Base-by-base conservation (phyloP, 92 coral and sea anemone species). In the Hydrozoanthus gracilis region DNA sequence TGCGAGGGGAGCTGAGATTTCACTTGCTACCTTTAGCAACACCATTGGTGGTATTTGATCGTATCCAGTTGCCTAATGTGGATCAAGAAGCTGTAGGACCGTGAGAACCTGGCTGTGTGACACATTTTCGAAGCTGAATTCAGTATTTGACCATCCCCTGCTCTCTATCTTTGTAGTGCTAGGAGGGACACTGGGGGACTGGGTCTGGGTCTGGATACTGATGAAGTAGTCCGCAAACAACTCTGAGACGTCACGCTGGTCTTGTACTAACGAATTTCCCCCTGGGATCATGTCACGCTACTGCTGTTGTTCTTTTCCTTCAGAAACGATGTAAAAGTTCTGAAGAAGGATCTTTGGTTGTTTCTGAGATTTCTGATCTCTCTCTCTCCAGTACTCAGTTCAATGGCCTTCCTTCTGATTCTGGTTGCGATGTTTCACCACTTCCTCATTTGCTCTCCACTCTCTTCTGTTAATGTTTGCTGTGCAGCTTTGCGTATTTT, bases 361-460 rank as follows among this genome's bases (percentile, higher is more conserved):
- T 10, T 44, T 48, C 54, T 65, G 49, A 86, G 83, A 16, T 86
- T 75, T 76, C 75, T 47, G 89, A 54, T 49, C 48, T 76, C 17
- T 76, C 17, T 86, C 76, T 7, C 82, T 86, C 89, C 89, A 76
- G 71, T 86, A 86, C 39, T 76, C 39, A 27, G 50, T 35, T 66
- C 77, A 61, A 86, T 86, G 12, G 89, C 89, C 48, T 64, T 86
- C 76, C 89, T 54, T 64, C 83, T 86, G 56, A 69, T 69, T 0
- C 71, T 15, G 64, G 90, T 87, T 78, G 86, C 86, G 16, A 17
- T 52, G 45, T 87, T 78, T 65, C 90, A 58, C 90, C 90, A 87
- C 47, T 87, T 87, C 55, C 86, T 66, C 71, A 78, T 78, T 3
- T 61, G 67, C 83, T 9, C 61, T 76, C 84, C 35, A 48, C 69